Evolutionary conservation across 2,888 invertebrate genomes (phyloP), one percentile per base, ranked within the genome.

Genomic region (Lithodes maja): DNA sequence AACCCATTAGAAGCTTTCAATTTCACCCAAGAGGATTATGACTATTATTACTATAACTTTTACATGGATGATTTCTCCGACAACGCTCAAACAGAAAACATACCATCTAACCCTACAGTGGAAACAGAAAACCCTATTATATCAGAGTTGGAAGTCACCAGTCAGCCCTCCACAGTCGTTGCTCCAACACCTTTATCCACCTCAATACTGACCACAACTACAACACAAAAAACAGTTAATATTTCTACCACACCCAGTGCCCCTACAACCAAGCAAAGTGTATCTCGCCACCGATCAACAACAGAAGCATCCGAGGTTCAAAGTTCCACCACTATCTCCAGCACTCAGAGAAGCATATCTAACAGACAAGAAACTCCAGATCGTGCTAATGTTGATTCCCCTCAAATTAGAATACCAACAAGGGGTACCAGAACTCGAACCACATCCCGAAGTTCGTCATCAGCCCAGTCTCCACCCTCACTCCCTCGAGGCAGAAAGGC

Each of bases 1-100:
- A n/a, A 68, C n/a, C 69, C 52, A 9, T 82, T 33, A 33, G 61
- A 50, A 68, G 15, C n/a, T 17, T 71, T 71, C 50, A 7, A 7
- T 50, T 7, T 52, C 49, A 49, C 86, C 33, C 53, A 68, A 2
- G 82, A 77, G 1, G 82, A 82, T 53, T 82, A 82, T 33, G 82
- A 86, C 50, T 86, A 86, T 68, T 33, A 52, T n/a, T 50, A 53
- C 12, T 68, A 85, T 53, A 79, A 80, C 49, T 86, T 81, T 74
- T 74, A 82, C 61, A 3, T 79, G 7, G 85, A 69, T 33, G 86
- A 86, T 53, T 52, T 82, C 1, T 74, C 75, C 68, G 12, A 55
- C 54, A 53, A 49, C 17, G 33, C 33, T 33, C 33, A 33, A 33
- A 33, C 33, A 33, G 33, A 33, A 33, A 33, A 33, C 33, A 33